Evolutionary conservation across 2,113 vertebrate genomes (phyloP).

Genomic region (Lasiurus borealis): DNA sequence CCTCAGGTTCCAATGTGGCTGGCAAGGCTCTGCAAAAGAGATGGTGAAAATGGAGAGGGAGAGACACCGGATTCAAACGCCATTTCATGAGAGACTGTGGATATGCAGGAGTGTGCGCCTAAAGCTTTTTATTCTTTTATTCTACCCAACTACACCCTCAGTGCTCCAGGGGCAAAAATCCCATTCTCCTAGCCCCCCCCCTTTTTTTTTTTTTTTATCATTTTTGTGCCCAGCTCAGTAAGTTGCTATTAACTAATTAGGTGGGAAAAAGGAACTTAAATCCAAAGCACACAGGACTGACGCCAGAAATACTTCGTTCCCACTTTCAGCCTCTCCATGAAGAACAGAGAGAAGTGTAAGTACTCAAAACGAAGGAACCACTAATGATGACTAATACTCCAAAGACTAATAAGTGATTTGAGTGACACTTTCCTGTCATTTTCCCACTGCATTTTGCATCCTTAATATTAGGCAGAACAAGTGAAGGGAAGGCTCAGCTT

Average conservation of each 20-base stretch:
- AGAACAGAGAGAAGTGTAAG: neutral
- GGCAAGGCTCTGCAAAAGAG: no score
- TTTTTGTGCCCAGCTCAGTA: neutral
- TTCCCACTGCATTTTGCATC: neutral
- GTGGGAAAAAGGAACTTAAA: constrained; percentile 12
- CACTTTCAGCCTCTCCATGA: neutral
- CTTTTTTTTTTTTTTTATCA: neutral
- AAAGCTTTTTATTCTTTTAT: neutral
- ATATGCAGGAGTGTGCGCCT: neutral
- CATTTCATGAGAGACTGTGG: neutral
- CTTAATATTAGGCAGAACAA: neutral
- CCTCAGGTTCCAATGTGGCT: neutral
- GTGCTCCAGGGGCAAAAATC: neutral
- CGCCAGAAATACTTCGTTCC: neutral
- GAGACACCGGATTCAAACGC: neutral
- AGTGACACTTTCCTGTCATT: neutral
- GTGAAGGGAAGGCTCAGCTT: neutral
- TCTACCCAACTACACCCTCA: neutral
- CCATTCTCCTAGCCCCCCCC: neutral
- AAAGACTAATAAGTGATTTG: neutral
- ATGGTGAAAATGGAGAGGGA: neutral
- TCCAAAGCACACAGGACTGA: neutral
- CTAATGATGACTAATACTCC: neutral
- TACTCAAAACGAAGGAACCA: neutral
- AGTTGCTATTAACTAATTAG: constrained; percentile 25